Evolutionary conservation across 37 sponge, comb jelly and placozoan species (phyloP).

Genomic region (Aplysina aerophoba): DNA sequence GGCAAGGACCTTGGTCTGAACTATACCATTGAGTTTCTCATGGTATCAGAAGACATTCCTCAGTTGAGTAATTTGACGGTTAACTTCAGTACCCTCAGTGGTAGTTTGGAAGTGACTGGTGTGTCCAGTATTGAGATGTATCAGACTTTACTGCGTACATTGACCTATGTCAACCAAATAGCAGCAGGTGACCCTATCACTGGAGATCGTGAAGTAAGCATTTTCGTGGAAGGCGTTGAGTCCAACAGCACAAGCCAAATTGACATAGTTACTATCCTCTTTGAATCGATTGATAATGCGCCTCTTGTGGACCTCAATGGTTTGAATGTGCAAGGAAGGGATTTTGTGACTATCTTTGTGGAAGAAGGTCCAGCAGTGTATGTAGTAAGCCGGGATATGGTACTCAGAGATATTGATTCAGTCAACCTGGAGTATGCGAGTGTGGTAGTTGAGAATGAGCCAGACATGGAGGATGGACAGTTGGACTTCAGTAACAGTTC

Average conservation of each 20-base stretch:
- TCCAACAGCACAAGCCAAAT: slow-evolving; percentile 27
- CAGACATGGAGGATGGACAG: not conserved
- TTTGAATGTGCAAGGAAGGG: slow-evolving; percentile 1
- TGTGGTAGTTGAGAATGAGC: not conserved
- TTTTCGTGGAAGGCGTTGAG: slow-evolving; percentile 25
- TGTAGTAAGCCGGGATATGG: not conserved
- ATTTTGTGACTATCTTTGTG: slow-evolving; percentile 26
- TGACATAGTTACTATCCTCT: slow-evolving; percentile 49
- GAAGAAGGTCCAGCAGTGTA: slow-evolving; percentile 47
- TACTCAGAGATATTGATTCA: slow-evolving; percentile 48
- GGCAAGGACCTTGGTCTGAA: not conserved
- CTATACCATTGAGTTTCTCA: not conserved
- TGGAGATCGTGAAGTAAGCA: slow-evolving; percentile 41
- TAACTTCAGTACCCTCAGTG: not conserved
- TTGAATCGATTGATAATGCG: slow-evolving; percentile 56
- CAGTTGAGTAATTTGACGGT: not conserved
- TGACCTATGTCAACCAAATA: slow-evolving; percentile 51
- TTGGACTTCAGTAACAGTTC: slow-evolving; percentile 1
- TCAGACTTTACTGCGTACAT: slow-evolving; percentile 45
- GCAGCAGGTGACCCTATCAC: slow-evolving; percentile 29
- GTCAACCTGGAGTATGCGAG: slow-evolving; percentile 7
- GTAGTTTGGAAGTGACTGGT: slow-evolving; percentile 34
- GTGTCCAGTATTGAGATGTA: slow-evolving; percentile 33
- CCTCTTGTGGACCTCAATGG: slow-evolving; percentile 80
- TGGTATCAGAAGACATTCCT: not conserved